These are phyloP conservation scores for Ginglymostoma cirratum DNA, from an alignment of 2,113 vertebrate genomes.

Conservation along the genomic window DNA sequence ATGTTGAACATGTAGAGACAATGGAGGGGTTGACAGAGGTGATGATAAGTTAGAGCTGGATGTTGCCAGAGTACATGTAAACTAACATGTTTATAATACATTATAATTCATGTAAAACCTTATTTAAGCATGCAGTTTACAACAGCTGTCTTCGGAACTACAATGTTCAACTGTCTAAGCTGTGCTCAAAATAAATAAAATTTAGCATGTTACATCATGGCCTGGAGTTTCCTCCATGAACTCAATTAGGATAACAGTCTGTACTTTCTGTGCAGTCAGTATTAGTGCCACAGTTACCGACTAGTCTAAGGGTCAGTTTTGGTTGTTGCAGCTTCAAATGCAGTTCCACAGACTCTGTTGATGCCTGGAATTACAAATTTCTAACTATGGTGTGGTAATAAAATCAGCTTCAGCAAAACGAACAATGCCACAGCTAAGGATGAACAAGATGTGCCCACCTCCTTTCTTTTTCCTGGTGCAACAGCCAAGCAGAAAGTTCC, in stretches of 20 bases:
- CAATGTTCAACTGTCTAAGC: too few relatives aligned
- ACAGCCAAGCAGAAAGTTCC: neutral
- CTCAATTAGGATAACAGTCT: neutral
- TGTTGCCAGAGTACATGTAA: too few relatives aligned
- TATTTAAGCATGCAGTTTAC: too few relatives aligned
- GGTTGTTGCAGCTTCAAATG: neutral
- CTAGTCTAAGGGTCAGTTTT: neutral
- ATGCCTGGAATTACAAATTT: neutral
- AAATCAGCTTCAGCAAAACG: neutral
- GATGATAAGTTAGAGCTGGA: too few relatives aligned
- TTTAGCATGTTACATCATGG: too few relatives aligned
- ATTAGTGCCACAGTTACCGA: neutral
- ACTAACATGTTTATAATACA: too few relatives aligned
- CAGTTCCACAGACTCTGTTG: neutral
- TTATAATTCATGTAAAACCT: too few relatives aligned
- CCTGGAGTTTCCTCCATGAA: neutral
- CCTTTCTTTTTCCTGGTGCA: neutral
- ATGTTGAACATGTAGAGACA: too few relatives aligned
- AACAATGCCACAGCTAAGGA: neutral
- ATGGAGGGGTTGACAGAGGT: too few relatives aligned
- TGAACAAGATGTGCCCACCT: neutral
- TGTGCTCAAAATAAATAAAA: too few relatives aligned
- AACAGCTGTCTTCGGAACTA: too few relatives aligned
- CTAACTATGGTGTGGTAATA: neutral
- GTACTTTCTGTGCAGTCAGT: neutral